Conservation (phyloP, 2,113 vertebrate genomes). For the Mus spicilegus region DNA sequence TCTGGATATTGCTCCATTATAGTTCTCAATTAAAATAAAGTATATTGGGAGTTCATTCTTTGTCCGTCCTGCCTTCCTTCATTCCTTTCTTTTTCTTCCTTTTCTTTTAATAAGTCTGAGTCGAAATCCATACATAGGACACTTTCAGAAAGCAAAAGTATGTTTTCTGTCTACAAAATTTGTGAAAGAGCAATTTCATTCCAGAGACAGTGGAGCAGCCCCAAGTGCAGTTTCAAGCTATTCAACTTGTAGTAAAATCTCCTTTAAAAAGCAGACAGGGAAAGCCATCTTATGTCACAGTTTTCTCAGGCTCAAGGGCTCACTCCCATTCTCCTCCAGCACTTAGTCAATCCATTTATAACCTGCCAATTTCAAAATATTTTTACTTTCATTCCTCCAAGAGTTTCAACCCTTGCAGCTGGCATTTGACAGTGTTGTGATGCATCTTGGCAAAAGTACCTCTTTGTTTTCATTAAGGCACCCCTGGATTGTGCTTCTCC, state of each 20-base stretch:
- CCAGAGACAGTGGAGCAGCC: background rate
- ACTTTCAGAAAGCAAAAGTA: slow-evolving; percentile 60
- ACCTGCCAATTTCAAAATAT: background rate
- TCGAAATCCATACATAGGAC: slow-evolving; percentile 75
- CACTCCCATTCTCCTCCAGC: background rate
- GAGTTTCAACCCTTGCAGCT: background rate
- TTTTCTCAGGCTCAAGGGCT: background rate
- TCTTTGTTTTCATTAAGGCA: background rate
- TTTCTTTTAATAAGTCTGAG: slow-evolving; percentile 62
- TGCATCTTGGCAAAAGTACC: background rate
- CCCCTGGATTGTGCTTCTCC: background rate
- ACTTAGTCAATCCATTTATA: background rate
- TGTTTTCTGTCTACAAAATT: slow-evolving; percentile 46
- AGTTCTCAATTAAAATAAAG: slow-evolving; percentile 64
- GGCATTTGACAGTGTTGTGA: background rate
- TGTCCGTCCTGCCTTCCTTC: background rate
- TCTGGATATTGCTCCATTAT: slow-evolving; percentile 18
- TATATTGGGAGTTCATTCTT: slow-evolving; percentile 48
- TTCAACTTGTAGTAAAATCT: slow-evolving; percentile 40
- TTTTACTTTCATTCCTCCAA: background rate
- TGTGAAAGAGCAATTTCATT: slow-evolving; percentile 39
- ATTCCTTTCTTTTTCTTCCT: slow-evolving; percentile 20
- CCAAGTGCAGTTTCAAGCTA: slow-evolving; percentile 14
- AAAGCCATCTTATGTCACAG: background rate
- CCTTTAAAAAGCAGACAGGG: background rate